These are phyloP conservation scores for Tiliacea aurago DNA, from an alignment of 2,888 invertebrate species.

Conservation along the genomic window DNA sequence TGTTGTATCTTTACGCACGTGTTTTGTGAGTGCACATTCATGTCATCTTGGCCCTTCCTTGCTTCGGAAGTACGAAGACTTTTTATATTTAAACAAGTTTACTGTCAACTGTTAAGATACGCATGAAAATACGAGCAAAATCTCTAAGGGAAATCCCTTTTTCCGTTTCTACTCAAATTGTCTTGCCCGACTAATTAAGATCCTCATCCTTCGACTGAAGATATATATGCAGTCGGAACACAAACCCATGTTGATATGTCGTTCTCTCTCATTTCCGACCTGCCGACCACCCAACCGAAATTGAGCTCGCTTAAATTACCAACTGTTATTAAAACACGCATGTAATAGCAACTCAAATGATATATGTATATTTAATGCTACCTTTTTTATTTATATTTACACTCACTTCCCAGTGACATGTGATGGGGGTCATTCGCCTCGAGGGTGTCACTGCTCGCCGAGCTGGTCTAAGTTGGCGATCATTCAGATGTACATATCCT, in stretches of 20 bases:
- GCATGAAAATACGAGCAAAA: not conserved
- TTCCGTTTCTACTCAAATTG: not conserved
- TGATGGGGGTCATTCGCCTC: not conserved
- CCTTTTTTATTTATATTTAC: conserved; percentile 40
- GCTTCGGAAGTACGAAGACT: not conserved
- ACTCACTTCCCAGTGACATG: conserved; percentile 6
- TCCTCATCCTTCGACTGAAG: not conserved
- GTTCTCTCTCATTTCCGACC: conserved; percentile 48
- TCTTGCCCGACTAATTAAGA: not conserved
- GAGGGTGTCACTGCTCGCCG: too few species aligned
- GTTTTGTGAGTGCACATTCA: conserved; percentile 37
- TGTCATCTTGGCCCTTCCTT: conserved; percentile 4
- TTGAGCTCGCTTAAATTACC: conserved; percentile 78
- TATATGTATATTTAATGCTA: conserved; percentile 52
- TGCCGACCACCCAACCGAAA: conserved; percentile 75
- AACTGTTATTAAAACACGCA: conserved; percentile 76
- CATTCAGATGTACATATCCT: too few species aligned
- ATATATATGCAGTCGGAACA: conserved; percentile 45
- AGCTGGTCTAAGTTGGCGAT: too few species aligned
- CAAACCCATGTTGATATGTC: conserved; percentile 46
- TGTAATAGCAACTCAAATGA: conserved; percentile 68
- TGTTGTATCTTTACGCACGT: conserved; percentile 39
- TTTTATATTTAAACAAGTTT: not conserved
- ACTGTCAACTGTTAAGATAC: not conserved
- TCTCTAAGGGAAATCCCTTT: too few species aligned